Evolutionary conservation across 2,888 invertebrate species (phyloP), one percentile per base, ranked within the genome.

Genomic region (Xanthia icteritia): DNA sequence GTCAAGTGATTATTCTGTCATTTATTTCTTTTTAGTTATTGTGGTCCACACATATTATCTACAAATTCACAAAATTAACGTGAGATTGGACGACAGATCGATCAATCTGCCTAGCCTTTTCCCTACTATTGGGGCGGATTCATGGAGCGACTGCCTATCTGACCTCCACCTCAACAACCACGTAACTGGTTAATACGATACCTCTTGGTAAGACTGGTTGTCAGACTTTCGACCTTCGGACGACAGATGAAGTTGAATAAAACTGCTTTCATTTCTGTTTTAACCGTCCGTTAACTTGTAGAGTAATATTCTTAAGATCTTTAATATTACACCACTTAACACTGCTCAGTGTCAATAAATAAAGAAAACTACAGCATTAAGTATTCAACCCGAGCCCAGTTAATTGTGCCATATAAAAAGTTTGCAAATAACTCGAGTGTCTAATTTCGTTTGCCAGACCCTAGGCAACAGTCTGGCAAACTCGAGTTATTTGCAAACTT

Each of bases 321-420:
- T 36, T 45, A 65, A 73, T 27, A 48, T 60, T 36, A 36, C 31
- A 66, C n/a, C 75, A 74, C 61, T 81, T 63, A 74, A n/a, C n/a
- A 63, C n/a, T 20, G 1, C 15, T 39, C 58, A 45, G 0, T 42
- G 13, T 27, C 39, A 56, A 64, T 79, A 82, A 82, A 82, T 79
- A 82, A 82, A 82, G 42, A 68, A 82, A 68, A 64, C 82, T 45
- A 39, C 67, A 36, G n/a, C 48, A 76, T 76, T 64, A 31, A 31
- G 31, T 31, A 68, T 79, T 79, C 36, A 67, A 68, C 42, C 17
- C 27, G 51, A 68, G 23, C 31, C 27, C 56, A 81, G 76, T 82
- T 79, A n/a, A n/a, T n/a, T n/a, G n/a, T n/a, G n/a, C n/a, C n/a
- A n/a, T n/a, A n/a, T n/a, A n/a, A n/a, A n/a, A n/a, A n/a, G n/a